Evolutionary conservation across 2,113 vertebrate genomes (phyloP).

Genomic region (Planiliza haematocheilus): DNA sequence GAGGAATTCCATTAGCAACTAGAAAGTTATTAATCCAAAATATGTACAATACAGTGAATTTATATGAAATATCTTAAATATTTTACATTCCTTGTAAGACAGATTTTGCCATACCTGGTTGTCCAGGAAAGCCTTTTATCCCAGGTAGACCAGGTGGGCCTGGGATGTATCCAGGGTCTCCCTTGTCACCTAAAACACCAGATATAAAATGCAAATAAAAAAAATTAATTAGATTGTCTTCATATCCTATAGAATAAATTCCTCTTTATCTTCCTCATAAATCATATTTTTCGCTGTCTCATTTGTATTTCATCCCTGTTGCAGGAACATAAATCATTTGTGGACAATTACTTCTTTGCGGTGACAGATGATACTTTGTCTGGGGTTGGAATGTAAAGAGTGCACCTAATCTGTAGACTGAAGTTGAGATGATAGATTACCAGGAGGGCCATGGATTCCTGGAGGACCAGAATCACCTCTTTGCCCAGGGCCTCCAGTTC

Average conservation of each 20-base stretch:
- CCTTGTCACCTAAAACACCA: constrained; percentile 59
- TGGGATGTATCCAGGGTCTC: constrained; percentile 48
- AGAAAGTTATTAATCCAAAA: not conserved
- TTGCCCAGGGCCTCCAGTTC: constrained; percentile 53
- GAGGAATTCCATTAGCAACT: not conserved
- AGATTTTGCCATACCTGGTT: constrained; percentile 48
- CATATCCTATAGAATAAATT: not conserved
- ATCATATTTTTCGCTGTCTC: constrained; percentile 2
- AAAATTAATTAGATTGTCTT: not conserved
- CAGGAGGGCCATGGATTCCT: constrained; percentile 82
- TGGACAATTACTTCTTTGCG: constrained; percentile 18
- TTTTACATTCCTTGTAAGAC: not conserved
- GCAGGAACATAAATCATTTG: constrained; percentile 39
- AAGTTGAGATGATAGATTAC: constrained; percentile 70
- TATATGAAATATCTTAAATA: not conserved
- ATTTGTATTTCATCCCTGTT: constrained; percentile 18
- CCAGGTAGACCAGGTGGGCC: constrained; percentile 62
- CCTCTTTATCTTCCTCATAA: not conserved
- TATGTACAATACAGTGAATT: not conserved
- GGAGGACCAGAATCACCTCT: constrained; percentile 82
- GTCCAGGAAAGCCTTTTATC: constrained; percentile 62
- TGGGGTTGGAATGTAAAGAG: constrained; percentile 21
- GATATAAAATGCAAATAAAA: not conserved
- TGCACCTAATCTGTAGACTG: constrained; percentile 11
- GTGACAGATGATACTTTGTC: constrained; percentile 47